Evolutionary conservation across 1,140 invertebrate species (phyloP), one percentile per base, ranked within the genome.

Genomic region (Drosophila lacertosa): DNA sequence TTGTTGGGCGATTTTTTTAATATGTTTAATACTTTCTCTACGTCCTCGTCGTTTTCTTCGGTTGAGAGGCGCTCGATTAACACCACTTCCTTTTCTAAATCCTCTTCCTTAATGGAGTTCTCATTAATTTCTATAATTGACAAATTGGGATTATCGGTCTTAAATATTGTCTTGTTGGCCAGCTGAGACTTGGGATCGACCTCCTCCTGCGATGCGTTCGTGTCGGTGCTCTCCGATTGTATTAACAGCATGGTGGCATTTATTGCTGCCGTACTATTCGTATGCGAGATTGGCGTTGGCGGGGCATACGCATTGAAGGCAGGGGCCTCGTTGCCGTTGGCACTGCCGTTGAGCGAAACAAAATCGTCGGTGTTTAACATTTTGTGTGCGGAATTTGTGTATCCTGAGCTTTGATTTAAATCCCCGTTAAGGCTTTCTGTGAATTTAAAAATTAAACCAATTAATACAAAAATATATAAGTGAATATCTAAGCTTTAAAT

Each of bases 81-180:
- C 20, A 90, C 68, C 47, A 91, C 82, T 40, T 88, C 69, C 18
- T 84, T 84, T 42, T 91, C 84, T 4, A 88, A 66, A 53, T 90
- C 89, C 39, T 89, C 62, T 32, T 88, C 89, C 33, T 88, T 81
- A 47, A 83, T 89, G n/a, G 90, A 90, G 53, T 89, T 90, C 50
- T 91, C 81, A 57, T 83, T 91, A 29, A 91, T 91, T 65, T 91
- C 90, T 80, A 91, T 91, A 91, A 91, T 91, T 91, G 90, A 91
- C 90, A 91, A 80, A 71, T 91, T 80, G 50, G 90, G 90, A 77
- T 91, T 91, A 84, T 84, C 78, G 44, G 70, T 75, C 71, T 90
- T 91, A 35, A 91, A 91, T 90, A 91, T 89, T 89, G 90, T 90
- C 89, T 90, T 91, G 69, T 91, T 91, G 62, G 90, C 90, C 74